Evolutionary conservation across 2,797 vertebrate genomes (phyloP).

Genomic region (Enteromius trimaculatus): DNA sequence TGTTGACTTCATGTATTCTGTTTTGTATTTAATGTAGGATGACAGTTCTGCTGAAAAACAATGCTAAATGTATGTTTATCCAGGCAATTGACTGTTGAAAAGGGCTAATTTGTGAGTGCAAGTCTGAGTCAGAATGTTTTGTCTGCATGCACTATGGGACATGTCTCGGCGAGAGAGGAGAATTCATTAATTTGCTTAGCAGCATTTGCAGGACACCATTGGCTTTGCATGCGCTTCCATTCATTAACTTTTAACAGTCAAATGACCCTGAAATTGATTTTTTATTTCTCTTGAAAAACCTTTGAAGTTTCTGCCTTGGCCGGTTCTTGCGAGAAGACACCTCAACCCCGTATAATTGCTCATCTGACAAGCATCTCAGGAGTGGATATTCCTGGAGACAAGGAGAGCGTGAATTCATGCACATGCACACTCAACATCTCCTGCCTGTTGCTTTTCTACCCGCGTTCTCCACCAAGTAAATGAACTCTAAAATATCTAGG

Average conservation of each 20-base stretch:
- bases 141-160: not conserved
- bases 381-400: conserved; percentile 41
- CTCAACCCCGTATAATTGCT: conserved; percentile 66
- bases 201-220: conserved; percentile 25
- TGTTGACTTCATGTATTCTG: not conserved
- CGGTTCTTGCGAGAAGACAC: not conserved
- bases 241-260: conserved; percentile 39
- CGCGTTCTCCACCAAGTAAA: not conserved
- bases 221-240: conserved; percentile 40
- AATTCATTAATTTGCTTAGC: conserved; percentile 31
- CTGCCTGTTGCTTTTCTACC: not conserved
- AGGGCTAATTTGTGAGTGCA: not conserved
- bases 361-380: conserved; percentile 66
- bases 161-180: not conserved
- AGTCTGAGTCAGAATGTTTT: not conserved
- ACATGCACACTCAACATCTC: conserved; percentile 7
- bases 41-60: not conserved
- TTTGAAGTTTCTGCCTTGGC: not conserved
- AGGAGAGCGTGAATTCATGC: conserved; percentile 36
- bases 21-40: not conserved
- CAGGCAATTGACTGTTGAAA: conserved; percentile 1
- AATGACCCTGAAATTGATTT: conserved; percentile 68
- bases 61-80: not conserved
- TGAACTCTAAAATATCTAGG: not conserved
- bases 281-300: conserved; percentile 32